Base-by-base conservation (phyloP, 2,797 vertebrate species). In the Brotula barbata region DNA sequence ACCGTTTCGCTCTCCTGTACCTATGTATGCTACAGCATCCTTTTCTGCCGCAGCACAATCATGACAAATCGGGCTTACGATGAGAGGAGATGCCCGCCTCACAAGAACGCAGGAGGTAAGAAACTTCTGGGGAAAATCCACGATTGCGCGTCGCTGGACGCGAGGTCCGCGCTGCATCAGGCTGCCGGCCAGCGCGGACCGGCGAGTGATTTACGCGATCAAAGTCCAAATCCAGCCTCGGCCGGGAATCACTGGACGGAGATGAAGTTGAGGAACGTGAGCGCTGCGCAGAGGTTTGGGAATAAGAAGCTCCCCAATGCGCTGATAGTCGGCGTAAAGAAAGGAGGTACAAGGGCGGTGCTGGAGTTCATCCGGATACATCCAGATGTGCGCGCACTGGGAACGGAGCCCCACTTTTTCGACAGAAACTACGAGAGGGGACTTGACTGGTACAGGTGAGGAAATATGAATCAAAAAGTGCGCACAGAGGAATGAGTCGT, bases 361-460 rank as follows among this genome's bases (percentile, higher is more conserved):
- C 90, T 97, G 90, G 96, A 98, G 92, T 95, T 95, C 84, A 96
- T 98, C 85, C 91, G 95, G 57, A 95, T 93, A 82, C 96, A 98
- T 87, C 96, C 96, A 67, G 94, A 96, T 87, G 96, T 98, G 82
- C 92, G 96, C 75, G 96, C 96, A 0, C 81, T 97, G 63, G 96
- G 96, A 63, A 95, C 94, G 1, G 96, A 97, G 85, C 94, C 96
- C 17, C 96, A 97, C 90, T 98, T 98, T 90, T 98, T 98, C 88
- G 96, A 98, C 88, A 88, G 96, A 58, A 94, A 98, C 91, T 98
- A 96, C 80, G 93, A 95, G 68, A 88, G 91, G 65, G 95, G 96
- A 52, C 88, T 97, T 75, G 94, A 96, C 78, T 96, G 96, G 96
- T 97, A 98, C 94, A 96, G 95, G 96, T 97, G 92, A 92, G 94